These are phyloP conservation scores for Aulostomus chinensis DNA, from an alignment of 2,797 vertebrate genomes.

Conservation along the genomic window DNA sequence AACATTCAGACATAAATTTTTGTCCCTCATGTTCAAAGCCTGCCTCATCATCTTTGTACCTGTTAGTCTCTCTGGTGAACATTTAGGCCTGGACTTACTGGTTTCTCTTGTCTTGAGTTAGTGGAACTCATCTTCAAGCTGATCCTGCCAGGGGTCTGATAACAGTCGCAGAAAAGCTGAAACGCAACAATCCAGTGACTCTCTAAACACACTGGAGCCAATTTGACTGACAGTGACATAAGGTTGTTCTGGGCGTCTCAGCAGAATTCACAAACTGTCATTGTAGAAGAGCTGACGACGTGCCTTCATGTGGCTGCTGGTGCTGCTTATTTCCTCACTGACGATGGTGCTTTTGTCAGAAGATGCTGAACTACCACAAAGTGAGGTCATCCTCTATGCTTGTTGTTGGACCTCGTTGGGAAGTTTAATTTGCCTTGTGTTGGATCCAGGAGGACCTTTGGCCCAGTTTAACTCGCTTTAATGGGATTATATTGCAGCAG, in stretches of 20 bases:
- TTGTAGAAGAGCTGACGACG: slow-evolving; percentile 2
- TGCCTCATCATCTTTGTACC: background rate
- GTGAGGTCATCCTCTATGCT: slow-evolving; percentile 42
- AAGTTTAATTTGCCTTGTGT: background rate
- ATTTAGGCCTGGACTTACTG: background rate
- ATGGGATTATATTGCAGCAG: slow-evolving; percentile 44
- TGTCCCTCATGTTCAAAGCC: background rate
- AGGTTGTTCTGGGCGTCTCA: background rate
- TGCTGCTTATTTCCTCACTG: background rate
- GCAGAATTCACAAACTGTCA: background rate
- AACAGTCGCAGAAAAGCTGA: too few species aligned
- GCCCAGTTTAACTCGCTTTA: slow-evolving; percentile 30
- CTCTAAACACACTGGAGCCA: background rate
- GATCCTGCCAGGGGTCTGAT: too few species aligned
- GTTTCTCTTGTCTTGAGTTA: background rate
- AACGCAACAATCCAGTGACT: too few species aligned
- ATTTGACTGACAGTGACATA: background rate
- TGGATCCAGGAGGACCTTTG: slow-evolving; percentile 26
- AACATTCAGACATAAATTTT: slow-evolving; percentile 2
- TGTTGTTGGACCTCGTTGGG: background rate
- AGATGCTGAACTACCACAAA: slow-evolving; percentile 2
- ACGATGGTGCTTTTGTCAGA: slow-evolving; percentile 7
- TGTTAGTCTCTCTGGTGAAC: too few species aligned
- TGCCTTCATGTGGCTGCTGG: background rate
- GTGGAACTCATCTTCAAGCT: background rate